These are phyloP conservation scores for Xenopus borealis DNA, from an alignment of 2,113 vertebrate genomes.

Conservation along the genomic window DNA sequence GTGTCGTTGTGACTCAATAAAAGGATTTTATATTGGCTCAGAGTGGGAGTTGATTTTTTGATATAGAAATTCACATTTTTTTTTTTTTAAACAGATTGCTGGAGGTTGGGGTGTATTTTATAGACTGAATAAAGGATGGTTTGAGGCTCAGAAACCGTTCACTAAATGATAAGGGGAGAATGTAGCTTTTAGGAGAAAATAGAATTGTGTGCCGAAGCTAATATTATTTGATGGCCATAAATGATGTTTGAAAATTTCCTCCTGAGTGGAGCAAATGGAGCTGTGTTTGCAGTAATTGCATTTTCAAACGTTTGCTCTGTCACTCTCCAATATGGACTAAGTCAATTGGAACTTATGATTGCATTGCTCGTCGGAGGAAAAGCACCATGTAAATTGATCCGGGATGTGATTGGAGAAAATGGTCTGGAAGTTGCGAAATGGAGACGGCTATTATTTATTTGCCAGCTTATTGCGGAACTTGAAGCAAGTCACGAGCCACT, in stretches of 20 bases:
- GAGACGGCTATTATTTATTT: constrained; percentile 77
- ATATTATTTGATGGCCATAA: constrained; percentile 80
- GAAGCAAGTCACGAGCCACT: not conserved
- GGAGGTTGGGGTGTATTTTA: no score
- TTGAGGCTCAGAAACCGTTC: not conserved
- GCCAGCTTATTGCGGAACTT: constrained; percentile 72
- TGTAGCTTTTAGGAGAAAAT: constrained; percentile 64
- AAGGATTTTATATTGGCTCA: constrained; percentile 13
- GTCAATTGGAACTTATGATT: constrained; percentile 78
- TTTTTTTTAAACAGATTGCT: no score
- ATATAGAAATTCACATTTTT: not conserved
- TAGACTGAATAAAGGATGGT: not conserved
- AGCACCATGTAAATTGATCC: constrained; percentile 82
- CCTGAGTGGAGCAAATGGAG: constrained; percentile 74
- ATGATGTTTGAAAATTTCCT: constrained; percentile 73
- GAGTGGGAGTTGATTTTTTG: constrained; percentile 1
- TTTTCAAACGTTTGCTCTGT: constrained; percentile 72
- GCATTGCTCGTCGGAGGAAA: constrained; percentile 70
- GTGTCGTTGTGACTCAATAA: constrained; percentile 16
- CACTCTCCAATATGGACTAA: constrained; percentile 73
- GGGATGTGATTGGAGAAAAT: constrained; percentile 68
- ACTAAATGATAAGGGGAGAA: constrained; percentile 40
- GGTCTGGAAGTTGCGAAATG: constrained; percentile 73
- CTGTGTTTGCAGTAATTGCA: constrained; percentile 78
- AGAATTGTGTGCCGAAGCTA: constrained; percentile 74